Conservation (phyloP, 2,113 vertebrate species). For the Cololabis saira region DNA sequence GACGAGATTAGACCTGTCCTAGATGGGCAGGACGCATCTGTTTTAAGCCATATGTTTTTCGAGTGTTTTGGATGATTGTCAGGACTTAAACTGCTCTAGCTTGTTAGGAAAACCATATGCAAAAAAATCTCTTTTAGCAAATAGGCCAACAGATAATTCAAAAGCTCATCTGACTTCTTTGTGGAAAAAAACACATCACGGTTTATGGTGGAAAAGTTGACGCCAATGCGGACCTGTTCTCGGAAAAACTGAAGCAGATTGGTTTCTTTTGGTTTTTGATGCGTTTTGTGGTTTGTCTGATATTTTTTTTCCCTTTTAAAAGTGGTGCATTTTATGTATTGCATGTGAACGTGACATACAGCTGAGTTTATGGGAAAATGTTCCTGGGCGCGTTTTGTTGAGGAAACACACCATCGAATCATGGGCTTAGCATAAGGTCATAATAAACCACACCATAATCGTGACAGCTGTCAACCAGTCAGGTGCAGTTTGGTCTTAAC, state of each 20-base stretch:
- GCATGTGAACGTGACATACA: slow-evolving; percentile 3
- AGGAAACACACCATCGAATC: slow-evolving; percentile 31
- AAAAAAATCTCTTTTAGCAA: slow-evolving; percentile 16
- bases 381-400: slow-evolving; percentile 51
- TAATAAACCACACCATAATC: slow-evolving; percentile 54
- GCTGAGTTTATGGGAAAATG: slow-evolving; percentile 23
- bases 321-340: background rate
- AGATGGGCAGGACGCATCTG: slow-evolving; percentile 66
- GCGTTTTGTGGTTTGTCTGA: background rate
- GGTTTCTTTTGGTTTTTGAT: slow-evolving; percentile 9
- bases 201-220: slow-evolving; percentile 12
- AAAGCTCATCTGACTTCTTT: slow-evolving; percentile 21
- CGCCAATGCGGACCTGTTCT: background rate
- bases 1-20: slow-evolving; percentile 71
- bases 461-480: slow-evolving; percentile 65
- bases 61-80: slow-evolving; percentile 52
- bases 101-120: slow-evolving; percentile 40
- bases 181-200: slow-evolving; percentile 5
- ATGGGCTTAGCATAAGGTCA: slow-evolving; percentile 56
- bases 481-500: slow-evolving; percentile 40
- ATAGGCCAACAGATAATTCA: slow-evolving; percentile 33
- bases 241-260: slow-evolving; percentile 7
- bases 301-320: background rate
- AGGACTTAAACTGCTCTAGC: slow-evolving; percentile 35
- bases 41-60: slow-evolving; percentile 64